Evolutionary conservation across 1,140 invertebrate genomes (phyloP).

Genomic region (Aphis craccivora): DNA sequence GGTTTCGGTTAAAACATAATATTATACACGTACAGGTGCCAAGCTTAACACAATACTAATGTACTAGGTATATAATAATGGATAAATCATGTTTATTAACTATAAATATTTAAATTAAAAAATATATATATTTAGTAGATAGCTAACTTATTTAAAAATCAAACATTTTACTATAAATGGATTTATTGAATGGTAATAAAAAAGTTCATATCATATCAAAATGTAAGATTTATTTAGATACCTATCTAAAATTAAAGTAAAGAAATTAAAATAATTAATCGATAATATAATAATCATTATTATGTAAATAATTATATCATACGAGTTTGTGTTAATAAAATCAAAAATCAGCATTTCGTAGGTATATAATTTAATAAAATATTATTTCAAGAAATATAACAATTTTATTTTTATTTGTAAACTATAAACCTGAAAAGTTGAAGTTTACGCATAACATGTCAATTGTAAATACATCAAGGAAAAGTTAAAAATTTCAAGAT

Average conservation of each 20-base stretch:
- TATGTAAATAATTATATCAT: too few relatives aligned
- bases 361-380: neutral
- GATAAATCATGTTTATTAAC: neutral
- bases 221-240: neutral
- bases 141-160: too few relatives aligned
- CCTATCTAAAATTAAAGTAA: neutral
- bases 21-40: neutral
- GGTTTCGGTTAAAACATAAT: neutral
- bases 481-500: neutral
- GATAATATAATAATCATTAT: too few relatives aligned
- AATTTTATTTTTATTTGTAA: neutral
- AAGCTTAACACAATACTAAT: neutral
- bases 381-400: neutral
- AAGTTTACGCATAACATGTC: neutral
- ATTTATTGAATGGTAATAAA: neutral
- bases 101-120: neutral
- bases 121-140: neutral
- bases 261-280: neutral
- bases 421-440: neutral
- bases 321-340: neutral
- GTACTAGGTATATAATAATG: neutral
- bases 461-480: neutral
- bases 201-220: neutral
- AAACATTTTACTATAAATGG: too few relatives aligned
- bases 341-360: neutral